Base-by-base conservation (phyloP, 2,113 vertebrate species). In the Centrocercus urophasianus region DNA sequence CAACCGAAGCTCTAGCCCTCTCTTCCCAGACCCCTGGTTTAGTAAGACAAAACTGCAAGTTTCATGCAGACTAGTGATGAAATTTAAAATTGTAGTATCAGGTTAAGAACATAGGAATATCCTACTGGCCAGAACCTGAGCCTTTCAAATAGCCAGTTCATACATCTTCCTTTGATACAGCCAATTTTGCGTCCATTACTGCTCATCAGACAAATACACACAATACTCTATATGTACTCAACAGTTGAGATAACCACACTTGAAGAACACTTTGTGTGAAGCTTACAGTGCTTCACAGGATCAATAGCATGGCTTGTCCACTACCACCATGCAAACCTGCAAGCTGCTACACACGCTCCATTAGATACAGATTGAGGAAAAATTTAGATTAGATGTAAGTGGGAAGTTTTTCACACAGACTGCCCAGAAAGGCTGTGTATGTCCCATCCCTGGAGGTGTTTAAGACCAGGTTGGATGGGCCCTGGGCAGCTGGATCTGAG, bases 21-120 rank as follows among this genome's bases (percentile, higher is more conserved):
- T n/a, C 50, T 67, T 67, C 17, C 14, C n/a, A 85, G 24, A 71
- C 47, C 42, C 67, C 22, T 17, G 42, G 52, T 13, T 13, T 48
- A 27, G 16, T 6, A 54, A 70, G 19, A 60, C 24, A 54, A 50
- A 81, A 86, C 0, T 25, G 16, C 32, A 82, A 47, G 19, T 93
- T 57, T 80, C 45, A 69, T 3, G 27, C 0, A 0, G 27, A 56
- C 30, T 34, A 12, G n/a, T 14, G 22, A 71, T 36, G 59, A 75
- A 59, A 72, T 64, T 38, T 45, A 22, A 34, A 63, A 59, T 4
- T 36, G 42, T 25, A 32, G 40, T 13, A 61, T 27, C 16, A 72
- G 3, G 13, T 69, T 75, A 84, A 72, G 48, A 57, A 57, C 43
- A 71, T 9, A 57, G 54, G 15, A 94, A 61, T 56, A 61, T 40